Base-by-base conservation (phyloP, 35 echinoderm and acorn worm species). In the Nesometra sesokonis region DNA sequence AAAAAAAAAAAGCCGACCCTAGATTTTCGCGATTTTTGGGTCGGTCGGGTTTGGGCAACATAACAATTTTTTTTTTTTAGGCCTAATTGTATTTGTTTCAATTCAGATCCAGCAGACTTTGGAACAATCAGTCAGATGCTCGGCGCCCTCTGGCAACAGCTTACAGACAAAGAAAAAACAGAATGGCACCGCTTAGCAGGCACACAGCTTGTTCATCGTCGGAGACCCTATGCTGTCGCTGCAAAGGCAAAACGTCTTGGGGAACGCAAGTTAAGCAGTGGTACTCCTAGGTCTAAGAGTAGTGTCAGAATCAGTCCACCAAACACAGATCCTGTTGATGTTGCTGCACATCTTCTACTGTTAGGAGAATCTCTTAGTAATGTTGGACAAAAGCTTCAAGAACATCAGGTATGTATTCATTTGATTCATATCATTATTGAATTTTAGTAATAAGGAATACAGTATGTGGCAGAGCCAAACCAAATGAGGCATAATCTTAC, bases 261-360 rank as follows among this genome's bases (percentile, higher is more conserved):
- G 37, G 11, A 33, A 40, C 17, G 11, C 33, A 38, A 8, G n/a
- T 36, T 36, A 13, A 81, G 33, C 21, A 23, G 34, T 27, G 30
- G 35, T 17, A 11, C 7, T 17, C 2, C n/a, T 57, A 57, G 46
- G 21, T 47, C 37, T 21, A 57, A 32, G 36, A 91, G 81, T 21
- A 88, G 85, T 7, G 35, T 87, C 15, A 78, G 85, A 79, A 31
- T 82, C 17, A 52, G 32, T 27, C 37, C 89, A 32, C 93, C 93
- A 13, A 85, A 94, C 79, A 94, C 90, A 21, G 86, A 94, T 17
- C 90, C 96, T 33, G 94, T 99, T 86, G 96, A 99, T 78, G 76
- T 91, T 27, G 96, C 96, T 34, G 96, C 96, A 19, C 86, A 99
- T 84, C 85, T 99, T 34, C 92, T 88, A 43, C 85, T 99, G 3